phyloP scores from a whole-genome alignment of 2,888 invertebrate genomes.

The Athripsodes cinereus region DNA sequence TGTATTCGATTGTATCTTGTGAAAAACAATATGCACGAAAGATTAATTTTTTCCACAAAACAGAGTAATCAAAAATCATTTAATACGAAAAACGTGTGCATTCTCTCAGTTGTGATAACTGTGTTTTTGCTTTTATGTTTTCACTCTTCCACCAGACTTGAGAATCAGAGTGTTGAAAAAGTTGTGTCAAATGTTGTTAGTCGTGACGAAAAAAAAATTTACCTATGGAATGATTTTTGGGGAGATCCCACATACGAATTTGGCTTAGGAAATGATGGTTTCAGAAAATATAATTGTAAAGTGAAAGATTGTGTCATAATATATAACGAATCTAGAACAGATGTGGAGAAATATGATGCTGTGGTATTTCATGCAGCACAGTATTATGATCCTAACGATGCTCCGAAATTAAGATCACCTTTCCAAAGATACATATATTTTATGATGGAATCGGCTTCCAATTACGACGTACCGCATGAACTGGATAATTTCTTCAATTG shows the following conservation, averaged over 20 bases:
- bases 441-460: constrained; percentile 42
- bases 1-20: too few relatives aligned
- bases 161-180: too few relatives aligned
- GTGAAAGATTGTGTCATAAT: constrained; percentile 44
- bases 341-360: constrained; percentile 44
- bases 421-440: constrained; percentile 50
- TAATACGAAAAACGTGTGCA: too few relatives aligned
- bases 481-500: constrained; percentile 47
- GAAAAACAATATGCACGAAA: too few relatives aligned
- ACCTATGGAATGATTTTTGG: constrained; percentile 34
- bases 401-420: constrained; percentile 21
- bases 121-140: too few relatives aligned
- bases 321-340: constrained; percentile 33
- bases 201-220: too few relatives aligned
- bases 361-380: constrained; percentile 49
- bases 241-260: constrained; percentile 37
- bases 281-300: constrained; percentile 33
- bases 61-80: too few relatives aligned
- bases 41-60: too few relatives aligned
- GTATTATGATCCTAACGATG: constrained; percentile 39
- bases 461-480: constrained; percentile 27
- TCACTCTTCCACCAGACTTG: too few relatives aligned
- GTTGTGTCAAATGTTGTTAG: too few relatives aligned
- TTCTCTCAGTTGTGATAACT: too few relatives aligned
- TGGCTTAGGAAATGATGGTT: constrained; percentile 37